Base-by-base conservation (phyloP, 2,797 vertebrate genomes). In the Phoeniculus purpureus region DNA sequence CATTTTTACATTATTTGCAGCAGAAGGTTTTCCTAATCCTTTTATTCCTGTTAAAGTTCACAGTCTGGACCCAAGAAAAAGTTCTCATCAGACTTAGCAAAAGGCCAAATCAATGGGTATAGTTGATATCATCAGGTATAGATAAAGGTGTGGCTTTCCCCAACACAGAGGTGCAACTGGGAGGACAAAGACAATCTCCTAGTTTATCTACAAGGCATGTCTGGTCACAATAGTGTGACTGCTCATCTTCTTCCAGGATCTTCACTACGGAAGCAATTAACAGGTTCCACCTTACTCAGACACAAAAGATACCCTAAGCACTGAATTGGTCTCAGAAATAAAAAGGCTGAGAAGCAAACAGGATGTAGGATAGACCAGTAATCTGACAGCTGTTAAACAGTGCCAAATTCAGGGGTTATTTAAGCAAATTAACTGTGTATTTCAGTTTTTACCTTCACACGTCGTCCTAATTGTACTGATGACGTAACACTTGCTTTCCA, bases 401-500 rank as follows among this genome's bases (percentile, higher is more conserved):
- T 45, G 62, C 16, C 77, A 74, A 32, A 19, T 77, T 74, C 27
- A 61, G 37, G 27, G 51, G 55, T 22, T 58, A 56, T 66, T 62
- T 61, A 29, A 82, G 19, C 29, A 87, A 92, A 58, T 90, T 73
- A 90, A 48, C 32, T 78, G 1, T 58, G 58, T 75, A 81, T 89
- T 92, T 85, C 77, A 95, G 64, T 54, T 85, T 83, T 62, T 71
- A 26, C 29, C 90, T 72, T 81, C 64, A 82, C 56, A 79, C 27
- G 31, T 17, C 84, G 59, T 61, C 47, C 32, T 82, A 85, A 81
- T 22, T 61, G 19, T 55, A 89, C 29, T 47, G 43, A 83, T 61
- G 50, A 67, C n/a, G 27, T 81, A 89, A 77, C 60, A 89, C 40
- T 94, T 80, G 68, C 86, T 75, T 85, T 94, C 88, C 90, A 56